These are phyloP conservation scores for Nycticorax nycticorax DNA, from an alignment of 2,113 vertebrate species.

Conservation along the genomic window DNA sequence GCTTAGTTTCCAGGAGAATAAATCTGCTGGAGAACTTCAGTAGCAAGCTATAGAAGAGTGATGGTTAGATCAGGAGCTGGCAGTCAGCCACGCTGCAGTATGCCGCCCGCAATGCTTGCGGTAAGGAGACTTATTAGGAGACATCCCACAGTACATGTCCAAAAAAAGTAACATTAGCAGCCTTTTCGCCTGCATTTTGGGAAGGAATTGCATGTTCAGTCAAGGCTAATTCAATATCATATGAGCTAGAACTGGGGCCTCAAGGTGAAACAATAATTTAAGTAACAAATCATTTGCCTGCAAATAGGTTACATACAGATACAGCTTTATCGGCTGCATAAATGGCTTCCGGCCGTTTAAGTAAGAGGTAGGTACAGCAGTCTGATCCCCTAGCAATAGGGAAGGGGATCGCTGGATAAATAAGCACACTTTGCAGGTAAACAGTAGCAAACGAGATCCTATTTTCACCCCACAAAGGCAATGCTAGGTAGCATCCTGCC, in stretches of 20 bases:
- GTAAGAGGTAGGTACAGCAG: background rate
- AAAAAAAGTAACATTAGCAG: background rate
- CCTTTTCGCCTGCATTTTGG: background rate
- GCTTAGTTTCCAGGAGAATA: background rate
- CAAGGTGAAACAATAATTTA: background rate
- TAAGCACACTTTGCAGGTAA: background rate
- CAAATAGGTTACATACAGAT: background rate
- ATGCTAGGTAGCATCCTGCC: rapidly evolving
- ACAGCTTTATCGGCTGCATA: background rate
- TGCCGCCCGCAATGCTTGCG: background rate
- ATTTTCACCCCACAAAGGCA: background rate
- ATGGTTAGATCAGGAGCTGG: background rate
- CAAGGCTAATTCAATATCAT: background rate
- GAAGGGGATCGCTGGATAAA: background rate
- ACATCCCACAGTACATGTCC: rapidly evolving
- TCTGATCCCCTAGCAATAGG: background rate
- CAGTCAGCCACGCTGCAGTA: background rate
- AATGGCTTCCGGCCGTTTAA: background rate
- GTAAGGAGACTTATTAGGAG: background rate
- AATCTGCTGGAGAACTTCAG: background rate
- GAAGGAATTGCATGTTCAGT: background rate
- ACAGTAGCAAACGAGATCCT: rapidly evolving
- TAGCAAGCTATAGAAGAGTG: background rate
- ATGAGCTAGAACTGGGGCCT: background rate
- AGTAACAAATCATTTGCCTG: background rate